phyloP scores from a whole-genome alignment of 2,113 vertebrate species.

The Okapia johnstoni region DNA sequence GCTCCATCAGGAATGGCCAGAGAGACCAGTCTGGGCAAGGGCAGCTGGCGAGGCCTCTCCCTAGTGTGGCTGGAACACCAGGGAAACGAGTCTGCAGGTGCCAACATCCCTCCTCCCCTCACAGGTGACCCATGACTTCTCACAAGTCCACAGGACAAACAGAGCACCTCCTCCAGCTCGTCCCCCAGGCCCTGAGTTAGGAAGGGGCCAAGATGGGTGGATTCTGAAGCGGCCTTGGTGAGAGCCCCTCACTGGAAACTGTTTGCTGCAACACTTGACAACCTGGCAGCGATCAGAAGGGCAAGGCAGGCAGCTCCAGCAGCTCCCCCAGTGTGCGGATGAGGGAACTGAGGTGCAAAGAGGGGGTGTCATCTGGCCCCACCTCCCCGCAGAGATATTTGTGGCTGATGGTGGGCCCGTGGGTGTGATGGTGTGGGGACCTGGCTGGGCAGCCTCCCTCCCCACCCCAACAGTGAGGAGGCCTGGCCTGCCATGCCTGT shows the following conservation, averaged over 20 bases:
- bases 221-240: accelerated
- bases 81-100: not conserved
- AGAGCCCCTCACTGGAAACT: not conserved
- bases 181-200: not conserved
- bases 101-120: not conserved
- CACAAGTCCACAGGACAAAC: not conserved
- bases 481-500: too few relatives aligned
- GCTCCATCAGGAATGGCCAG: not conserved
- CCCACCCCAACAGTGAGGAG: not conserved
- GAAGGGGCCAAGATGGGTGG: not conserved
- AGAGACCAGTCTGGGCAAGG: not conserved
- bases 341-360: not conserved
- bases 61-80: not conserved
- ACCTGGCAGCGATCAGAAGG: accelerated
- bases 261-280: not conserved
- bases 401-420: accelerated
- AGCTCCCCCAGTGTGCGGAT: not conserved
- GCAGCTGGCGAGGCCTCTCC: not conserved
- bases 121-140: accelerated
- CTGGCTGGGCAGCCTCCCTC: not conserved
- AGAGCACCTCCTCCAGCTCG: accelerated
- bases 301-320: accelerated
- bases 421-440: not conserved
- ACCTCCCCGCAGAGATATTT: not conserved
- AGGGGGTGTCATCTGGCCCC: not conserved